Conservation (phyloP, 1,140 invertebrate species). For the Drosophila elegans region DNA sequence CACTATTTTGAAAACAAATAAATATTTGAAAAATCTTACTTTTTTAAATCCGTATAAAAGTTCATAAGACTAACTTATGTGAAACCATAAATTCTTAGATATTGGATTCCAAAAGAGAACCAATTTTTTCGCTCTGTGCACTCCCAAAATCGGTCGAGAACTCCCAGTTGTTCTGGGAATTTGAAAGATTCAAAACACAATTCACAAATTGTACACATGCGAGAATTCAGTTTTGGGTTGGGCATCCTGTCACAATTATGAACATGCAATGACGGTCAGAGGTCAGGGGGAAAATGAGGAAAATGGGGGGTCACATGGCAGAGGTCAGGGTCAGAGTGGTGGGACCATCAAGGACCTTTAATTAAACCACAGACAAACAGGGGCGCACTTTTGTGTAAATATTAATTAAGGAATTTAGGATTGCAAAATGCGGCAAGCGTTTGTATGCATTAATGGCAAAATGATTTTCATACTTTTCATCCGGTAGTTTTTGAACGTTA, state of each 20-base stretch:
- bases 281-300: not conserved
- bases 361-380: slow-evolving; percentile 29
- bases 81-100: not conserved
- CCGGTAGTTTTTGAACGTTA: not conserved
- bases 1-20: too few relatives aligned
- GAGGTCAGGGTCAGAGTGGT: slow-evolving; percentile 14
- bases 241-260: slow-evolving; percentile 15
- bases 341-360: slow-evolving; percentile 20
- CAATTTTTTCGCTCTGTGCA: not conserved
- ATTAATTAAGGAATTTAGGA: slow-evolving; percentile 25
- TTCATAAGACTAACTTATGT: not conserved
- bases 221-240: not conserved
- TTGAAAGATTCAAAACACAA: slow-evolving; percentile 45
- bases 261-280: slow-evolving; percentile 8
- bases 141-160: not conserved
- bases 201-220: slow-evolving; percentile 34
- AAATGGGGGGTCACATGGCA: not conserved
- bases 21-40: too few relatives aligned
- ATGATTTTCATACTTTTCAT: not conserved
- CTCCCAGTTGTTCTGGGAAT: slow-evolving; percentile 5
- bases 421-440: not conserved
- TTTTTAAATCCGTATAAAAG: too few relatives aligned
- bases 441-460: not conserved
- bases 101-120: too few relatives aligned
- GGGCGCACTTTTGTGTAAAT: slow-evolving; percentile 32